Evolutionary conservation across 2,113 vertebrate species (phyloP).

Genomic region (Elephantulus edwardii): DNA sequence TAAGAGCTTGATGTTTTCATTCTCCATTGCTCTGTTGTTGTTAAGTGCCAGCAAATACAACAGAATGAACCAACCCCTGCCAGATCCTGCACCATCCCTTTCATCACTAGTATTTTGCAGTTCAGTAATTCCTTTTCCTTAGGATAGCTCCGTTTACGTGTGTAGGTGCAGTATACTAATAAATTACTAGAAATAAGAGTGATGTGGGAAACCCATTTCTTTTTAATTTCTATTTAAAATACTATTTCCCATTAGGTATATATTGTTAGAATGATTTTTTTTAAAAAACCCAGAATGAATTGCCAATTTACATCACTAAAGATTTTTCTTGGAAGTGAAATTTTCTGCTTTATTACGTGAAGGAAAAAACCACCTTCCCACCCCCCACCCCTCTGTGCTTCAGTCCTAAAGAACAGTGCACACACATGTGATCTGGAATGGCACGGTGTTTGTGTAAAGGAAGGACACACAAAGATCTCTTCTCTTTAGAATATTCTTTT

Average conservation of each 20-base stretch:
- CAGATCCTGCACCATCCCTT: too few relatives aligned
- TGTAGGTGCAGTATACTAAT: background rate
- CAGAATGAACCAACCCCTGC: too few relatives aligned
- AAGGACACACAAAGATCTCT: background rate
- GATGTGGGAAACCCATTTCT: background rate
- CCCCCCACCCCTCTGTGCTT: conserved; percentile 12
- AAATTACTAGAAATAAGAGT: conserved; percentile 51
- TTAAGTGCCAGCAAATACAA: too few relatives aligned
- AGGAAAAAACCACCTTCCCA: conserved; percentile 13
- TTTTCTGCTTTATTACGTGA: conserved; percentile 1
- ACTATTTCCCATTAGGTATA: background rate
- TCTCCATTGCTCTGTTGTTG: background rate
- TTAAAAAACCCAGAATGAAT: conserved; percentile 45
- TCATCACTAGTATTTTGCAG: too few relatives aligned
- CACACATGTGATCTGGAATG: background rate
- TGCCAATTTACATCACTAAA: conserved; percentile 44
- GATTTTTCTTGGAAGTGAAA: conserved; percentile 39
- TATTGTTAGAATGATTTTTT: conserved; percentile 4
- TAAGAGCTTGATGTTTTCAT: conserved; percentile 29
- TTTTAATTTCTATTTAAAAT: conserved; percentile 60
- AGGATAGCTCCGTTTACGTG: background rate
- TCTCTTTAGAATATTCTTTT: conserved; percentile 43
- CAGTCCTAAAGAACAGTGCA: background rate
- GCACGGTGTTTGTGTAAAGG: background rate
- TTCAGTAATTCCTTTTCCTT: conserved; percentile 26